Evolutionary conservation across 2,888 invertebrate genomes (phyloP).

Genomic region (Noctua janthina): DNA sequence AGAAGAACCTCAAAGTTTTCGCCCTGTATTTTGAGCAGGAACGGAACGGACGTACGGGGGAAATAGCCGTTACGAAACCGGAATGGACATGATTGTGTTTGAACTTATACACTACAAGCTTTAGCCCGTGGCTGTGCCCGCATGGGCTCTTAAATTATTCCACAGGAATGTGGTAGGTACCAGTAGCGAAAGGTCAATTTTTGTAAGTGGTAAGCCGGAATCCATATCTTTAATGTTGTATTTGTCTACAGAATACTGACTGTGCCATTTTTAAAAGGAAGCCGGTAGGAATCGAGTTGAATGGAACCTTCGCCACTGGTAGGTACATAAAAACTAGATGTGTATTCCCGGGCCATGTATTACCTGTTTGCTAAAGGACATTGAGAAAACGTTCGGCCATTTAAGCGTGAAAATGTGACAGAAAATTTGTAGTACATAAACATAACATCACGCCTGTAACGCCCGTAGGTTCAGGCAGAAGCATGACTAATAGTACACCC

Average conservation of each 20-base stretch:
- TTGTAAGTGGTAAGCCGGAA: no score
- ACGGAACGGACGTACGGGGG: neutral
- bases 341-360: neutral
- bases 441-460: no score
- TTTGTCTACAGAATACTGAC: no score
- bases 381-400: neutral
- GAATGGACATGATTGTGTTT: constrained; percentile 3
- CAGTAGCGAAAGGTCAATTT: no score
- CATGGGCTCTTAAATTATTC: neutral
- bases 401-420: neutral
- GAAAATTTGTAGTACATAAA: no score
- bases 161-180: neutral
- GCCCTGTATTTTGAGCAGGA: constrained; percentile 16
- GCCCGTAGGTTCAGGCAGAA: no score
- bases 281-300: no score
- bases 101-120: neutral
- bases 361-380: neutral
- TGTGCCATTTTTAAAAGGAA: no score
- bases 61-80: neutral
- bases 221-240: no score
- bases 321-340: neutral
- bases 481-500: no score
- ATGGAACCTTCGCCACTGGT: no score
- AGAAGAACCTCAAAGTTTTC: constrained; percentile 19
- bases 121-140: neutral